These are phyloP conservation scores for Drosophila elegans DNA, from an alignment of 1,140 invertebrate species.

Conservation along the genomic window DNA sequence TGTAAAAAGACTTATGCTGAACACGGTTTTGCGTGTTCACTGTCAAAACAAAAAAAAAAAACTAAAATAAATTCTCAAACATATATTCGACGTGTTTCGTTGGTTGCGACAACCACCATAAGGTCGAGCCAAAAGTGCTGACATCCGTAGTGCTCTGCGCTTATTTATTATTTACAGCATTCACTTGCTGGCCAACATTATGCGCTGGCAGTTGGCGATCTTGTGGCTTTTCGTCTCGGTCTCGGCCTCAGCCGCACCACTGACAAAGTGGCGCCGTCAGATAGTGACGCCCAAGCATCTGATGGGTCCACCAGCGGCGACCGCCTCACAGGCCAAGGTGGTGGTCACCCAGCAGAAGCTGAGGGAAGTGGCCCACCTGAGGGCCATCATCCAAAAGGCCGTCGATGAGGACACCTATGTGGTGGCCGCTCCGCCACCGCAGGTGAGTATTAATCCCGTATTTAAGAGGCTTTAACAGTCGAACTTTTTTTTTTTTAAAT, in stretches of 20 bases:
- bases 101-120: no score
- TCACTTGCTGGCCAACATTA: constrained; percentile 5
- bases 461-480: no score
- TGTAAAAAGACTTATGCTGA: constrained; percentile 25
- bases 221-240: constrained; percentile 6
- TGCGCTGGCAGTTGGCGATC: constrained; percentile 17
- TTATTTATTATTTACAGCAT: neutral
- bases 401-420: constrained; percentile 54
- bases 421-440: constrained; percentile 42
- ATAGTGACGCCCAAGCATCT: constrained; percentile 64
- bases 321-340: constrained; percentile 20
- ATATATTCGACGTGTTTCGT: neutral
- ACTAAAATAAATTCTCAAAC: constrained; percentile 8
- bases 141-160: neutral
- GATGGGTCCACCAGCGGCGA: constrained; percentile 10
- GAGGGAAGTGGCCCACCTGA: constrained; percentile 32
- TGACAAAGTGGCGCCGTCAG: constrained; percentile 40
- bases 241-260: neutral
- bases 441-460: constrained; percentile 34
- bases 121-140: constrained; percentile 16
- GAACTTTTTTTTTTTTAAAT: no score
- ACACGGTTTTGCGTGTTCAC: constrained; percentile 34
- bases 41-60: constrained; percentile 17
- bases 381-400: constrained; percentile 59
- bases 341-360: constrained; percentile 58